These are phyloP conservation scores for Andrena fulva DNA, from an alignment of 2,888 invertebrate species.

Conservation along the genomic window DNA sequence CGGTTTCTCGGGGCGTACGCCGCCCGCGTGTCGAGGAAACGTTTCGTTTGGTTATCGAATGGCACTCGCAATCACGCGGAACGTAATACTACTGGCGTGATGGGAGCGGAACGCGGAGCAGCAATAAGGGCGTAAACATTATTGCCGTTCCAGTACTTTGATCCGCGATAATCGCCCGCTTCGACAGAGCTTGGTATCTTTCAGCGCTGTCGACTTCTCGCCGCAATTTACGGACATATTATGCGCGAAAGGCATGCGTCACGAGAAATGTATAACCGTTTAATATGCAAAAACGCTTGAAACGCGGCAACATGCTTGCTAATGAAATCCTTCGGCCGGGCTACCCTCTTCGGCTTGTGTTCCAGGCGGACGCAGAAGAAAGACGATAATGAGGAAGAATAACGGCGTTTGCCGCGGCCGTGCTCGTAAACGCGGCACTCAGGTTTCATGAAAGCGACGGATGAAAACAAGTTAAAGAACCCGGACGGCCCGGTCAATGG, in stretches of 20 bases:
- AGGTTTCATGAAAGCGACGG: slow-evolving; percentile 55
- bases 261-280: slow-evolving; percentile 28
- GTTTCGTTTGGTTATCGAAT: slow-evolving; percentile 54
- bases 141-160: not conserved
- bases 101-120: not conserved
- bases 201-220: not conserved
- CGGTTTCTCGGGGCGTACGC: slow-evolving; percentile 1
- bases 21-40: slow-evolving; percentile 31
- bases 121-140: not conserved
- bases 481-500: slow-evolving; percentile 41
- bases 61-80: slow-evolving; percentile 31
- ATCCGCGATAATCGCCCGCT: slow-evolving; percentile 31
- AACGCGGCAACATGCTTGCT: slow-evolving; percentile 45
- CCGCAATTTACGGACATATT: not conserved
- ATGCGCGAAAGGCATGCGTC: slow-evolving; percentile 11
- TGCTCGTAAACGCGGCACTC: slow-evolving; percentile 57
- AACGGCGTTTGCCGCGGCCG: slow-evolving; percentile 43
- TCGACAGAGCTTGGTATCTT: not conserved
- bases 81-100: slow-evolving; percentile 35
- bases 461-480: slow-evolving; percentile 63
- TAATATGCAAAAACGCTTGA: slow-evolving; percentile 45
- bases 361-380: slow-evolving; percentile 45
- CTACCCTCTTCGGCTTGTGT: slow-evolving; percentile 5
- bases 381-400: slow-evolving; percentile 59
- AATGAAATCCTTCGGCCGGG: slow-evolving; percentile 58